Evolutionary conservation across 2,797 vertebrate species (phyloP).

Genomic region (Diceros bicornis): DNA sequence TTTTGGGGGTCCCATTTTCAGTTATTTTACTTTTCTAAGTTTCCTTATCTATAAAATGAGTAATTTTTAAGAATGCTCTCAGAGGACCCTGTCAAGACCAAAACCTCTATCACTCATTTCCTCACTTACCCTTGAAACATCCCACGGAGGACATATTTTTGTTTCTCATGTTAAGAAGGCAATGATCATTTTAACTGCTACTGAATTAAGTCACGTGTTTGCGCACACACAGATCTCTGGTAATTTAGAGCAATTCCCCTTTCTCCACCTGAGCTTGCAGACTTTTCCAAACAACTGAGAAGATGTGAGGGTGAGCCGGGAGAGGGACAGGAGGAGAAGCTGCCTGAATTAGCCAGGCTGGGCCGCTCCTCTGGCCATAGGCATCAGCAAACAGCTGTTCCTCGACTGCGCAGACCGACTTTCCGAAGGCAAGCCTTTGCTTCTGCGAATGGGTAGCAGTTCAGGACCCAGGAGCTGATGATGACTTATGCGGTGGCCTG

Average conservation of each 20-base stretch:
- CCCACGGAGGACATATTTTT: not conserved
- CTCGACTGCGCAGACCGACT: not conserved
- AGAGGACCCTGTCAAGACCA: not conserved
- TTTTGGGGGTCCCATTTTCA: not conserved
- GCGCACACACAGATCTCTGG: not conserved
- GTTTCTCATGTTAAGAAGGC: conserved; percentile 16
- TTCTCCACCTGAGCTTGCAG: conserved; percentile 17
- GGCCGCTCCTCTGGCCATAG: not conserved
- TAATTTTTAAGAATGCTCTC: conserved; percentile 39
- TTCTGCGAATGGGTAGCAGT: not conserved
- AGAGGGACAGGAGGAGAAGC: too few species aligned
- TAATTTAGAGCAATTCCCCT: conserved; percentile 32
- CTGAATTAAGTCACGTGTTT: not conserved
- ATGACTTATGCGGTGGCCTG: not conserved
- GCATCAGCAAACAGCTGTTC: not conserved
- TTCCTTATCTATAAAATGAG: conserved; percentile 26
- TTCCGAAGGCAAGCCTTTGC: not conserved
- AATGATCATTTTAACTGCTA: not conserved
- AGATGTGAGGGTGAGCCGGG: fast-evolving
- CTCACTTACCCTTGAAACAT: not conserved
- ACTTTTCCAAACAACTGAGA: not conserved
- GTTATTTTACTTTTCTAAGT: conserved; percentile 25
- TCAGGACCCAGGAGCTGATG: not conserved
- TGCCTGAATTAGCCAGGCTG: not conserved
- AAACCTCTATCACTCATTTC: not conserved